Evolutionary conservation across 1,140 invertebrate genomes (phyloP).

Genomic region (Pteromalus puparum): DNA sequence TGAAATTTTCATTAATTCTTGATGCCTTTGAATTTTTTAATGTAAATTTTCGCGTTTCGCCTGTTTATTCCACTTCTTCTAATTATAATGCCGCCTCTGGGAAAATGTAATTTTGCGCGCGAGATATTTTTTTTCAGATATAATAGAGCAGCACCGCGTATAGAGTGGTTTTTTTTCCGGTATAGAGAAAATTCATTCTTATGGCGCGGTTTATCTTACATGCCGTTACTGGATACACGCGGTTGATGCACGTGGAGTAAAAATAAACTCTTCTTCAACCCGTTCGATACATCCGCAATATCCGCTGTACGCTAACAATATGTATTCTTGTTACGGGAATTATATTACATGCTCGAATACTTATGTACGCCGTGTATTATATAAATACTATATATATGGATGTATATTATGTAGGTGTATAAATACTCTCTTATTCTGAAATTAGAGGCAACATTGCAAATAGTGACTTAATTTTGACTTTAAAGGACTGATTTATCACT

Average conservation of each 20-base stretch:
- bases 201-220: not conserved
- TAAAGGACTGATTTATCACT: no score
- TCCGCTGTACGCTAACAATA: not conserved
- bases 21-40: not conserved
- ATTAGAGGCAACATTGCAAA: no score
- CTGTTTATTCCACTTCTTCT: not conserved
- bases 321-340: not conserved
- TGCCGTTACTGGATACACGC: not conserved
- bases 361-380: no score
- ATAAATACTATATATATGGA: no score
- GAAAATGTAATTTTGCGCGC: no score
- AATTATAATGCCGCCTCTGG: not conserved
- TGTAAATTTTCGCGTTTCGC: not conserved
- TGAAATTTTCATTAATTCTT: not conserved
- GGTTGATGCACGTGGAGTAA: not conserved
- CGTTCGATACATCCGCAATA: not conserved
- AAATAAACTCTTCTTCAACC: not conserved
- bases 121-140: no score
- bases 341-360: not conserved
- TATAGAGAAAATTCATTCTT: not conserved
- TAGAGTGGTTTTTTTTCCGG: not conserved
- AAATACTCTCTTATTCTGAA: no score
- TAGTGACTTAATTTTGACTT: no score
- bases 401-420: no score
- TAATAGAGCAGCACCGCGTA: no score